Evolutionary conservation across 2,797 vertebrate species (phyloP).

Genomic region (Sebastes iracundus): DNA sequence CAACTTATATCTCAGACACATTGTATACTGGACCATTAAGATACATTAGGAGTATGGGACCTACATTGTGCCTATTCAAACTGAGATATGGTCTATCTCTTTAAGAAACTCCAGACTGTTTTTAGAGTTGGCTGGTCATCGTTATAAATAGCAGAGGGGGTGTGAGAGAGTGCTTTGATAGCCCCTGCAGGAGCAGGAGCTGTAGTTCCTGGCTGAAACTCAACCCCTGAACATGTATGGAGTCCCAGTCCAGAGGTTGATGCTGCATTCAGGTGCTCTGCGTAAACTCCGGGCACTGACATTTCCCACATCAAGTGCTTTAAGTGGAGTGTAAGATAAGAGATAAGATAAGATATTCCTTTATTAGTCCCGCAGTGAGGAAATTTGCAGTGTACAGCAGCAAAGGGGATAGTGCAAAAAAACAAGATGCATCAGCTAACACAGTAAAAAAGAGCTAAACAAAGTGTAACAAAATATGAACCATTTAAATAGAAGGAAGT

Average conservation of each 20-base stretch:
- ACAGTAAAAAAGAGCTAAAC: too few relatives aligned
- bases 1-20: background rate
- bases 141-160: conserved; percentile 76
- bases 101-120: conserved; percentile 69
- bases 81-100: conserved; percentile 34
- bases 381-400: too few relatives aligned
- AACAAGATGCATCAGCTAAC: too few relatives aligned
- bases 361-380: too few relatives aligned
- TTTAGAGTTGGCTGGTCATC: conserved; percentile 63
- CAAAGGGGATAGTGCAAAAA: too few relatives aligned
- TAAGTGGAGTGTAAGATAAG: too few relatives aligned
- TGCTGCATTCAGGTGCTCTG: conserved; percentile 33
- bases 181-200: conserved; percentile 4
- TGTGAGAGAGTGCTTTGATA: conserved; percentile 56
- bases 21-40: background rate
- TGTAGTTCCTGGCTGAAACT: conserved; percentile 43
- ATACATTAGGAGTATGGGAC: background rate
- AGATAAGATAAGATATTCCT: too few relatives aligned
- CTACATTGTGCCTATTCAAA: background rate
- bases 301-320: background rate
- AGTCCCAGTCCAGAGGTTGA: conserved; percentile 25
- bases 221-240: conserved; percentile 60
- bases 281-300: background rate
- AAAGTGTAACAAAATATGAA: too few relatives aligned
- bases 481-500: too few relatives aligned